These are phyloP conservation scores for Lasioglossum leucozonium DNA, from an alignment of 2,888 invertebrate genomes.

Conservation along the genomic window DNA sequence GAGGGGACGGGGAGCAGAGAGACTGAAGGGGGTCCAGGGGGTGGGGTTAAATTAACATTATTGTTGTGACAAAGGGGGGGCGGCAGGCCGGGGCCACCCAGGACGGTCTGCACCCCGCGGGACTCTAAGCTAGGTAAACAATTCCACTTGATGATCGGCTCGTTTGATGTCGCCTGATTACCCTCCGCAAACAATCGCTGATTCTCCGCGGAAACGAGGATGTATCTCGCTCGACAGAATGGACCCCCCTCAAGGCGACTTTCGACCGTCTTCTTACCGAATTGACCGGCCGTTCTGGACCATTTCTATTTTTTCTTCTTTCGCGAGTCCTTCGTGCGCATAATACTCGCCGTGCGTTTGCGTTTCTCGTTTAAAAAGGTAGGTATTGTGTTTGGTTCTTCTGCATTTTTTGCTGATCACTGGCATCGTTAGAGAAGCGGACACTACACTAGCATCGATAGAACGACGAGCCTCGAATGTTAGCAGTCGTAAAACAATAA, in stretches of 20 bases:
- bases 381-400: neutral
- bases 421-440: neutral
- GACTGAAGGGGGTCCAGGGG: neutral
- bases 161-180: slow-evolving; percentile 85
- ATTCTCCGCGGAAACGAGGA: slow-evolving; percentile 76
- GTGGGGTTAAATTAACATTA: slow-evolving; percentile 84
- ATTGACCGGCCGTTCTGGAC: slow-evolving; percentile 47
- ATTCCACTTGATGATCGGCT: slow-evolving; percentile 84
- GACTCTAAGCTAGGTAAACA: slow-evolving; percentile 82
- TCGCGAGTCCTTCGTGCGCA: slow-evolving; percentile 3
- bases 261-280: slow-evolving; percentile 38
- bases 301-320: slow-evolving; percentile 27
- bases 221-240: slow-evolving; percentile 23
- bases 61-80: slow-evolving; percentile 83
- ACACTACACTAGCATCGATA: neutral
- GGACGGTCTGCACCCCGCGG: slow-evolving; percentile 69
- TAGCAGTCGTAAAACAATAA: neutral
- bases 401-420: neutral
- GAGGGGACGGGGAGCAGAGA: neutral
- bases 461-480: too few relatives aligned
- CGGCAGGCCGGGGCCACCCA: slow-evolving; percentile 70
- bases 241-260: neutral
- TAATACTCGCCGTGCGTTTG: too few relatives aligned
- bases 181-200: slow-evolving; percentile 83
- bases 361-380: too few relatives aligned